These are phyloP conservation scores for Drosophila gunungcola DNA, from an alignment of 1,140 invertebrate species.

Conservation along the genomic window DNA sequence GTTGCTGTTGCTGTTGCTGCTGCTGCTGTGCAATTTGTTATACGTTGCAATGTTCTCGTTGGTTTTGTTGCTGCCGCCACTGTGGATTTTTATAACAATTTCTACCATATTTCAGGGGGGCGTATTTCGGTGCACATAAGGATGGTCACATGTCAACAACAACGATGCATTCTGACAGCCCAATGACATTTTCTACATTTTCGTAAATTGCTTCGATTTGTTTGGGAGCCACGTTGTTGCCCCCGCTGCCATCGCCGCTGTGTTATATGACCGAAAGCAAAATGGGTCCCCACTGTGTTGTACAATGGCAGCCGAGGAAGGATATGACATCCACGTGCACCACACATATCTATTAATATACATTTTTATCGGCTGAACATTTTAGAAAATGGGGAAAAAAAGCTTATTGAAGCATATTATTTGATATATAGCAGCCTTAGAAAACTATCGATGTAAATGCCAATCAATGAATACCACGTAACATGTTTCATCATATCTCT, in stretches of 20 bases:
- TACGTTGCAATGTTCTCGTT: conserved; percentile 62
- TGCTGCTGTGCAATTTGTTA: conserved; percentile 78
- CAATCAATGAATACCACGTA: not conserved
- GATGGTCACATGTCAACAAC: conserved; percentile 79
- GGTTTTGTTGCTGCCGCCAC: conserved; percentile 17
- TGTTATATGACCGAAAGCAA: conserved; percentile 61
- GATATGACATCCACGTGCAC: conserved; percentile 17
- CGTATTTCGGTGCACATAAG: conserved; percentile 3
- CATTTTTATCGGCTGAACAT: conserved; percentile 31
- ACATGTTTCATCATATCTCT: not conserved
- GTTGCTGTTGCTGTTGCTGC: conserved; percentile 50
- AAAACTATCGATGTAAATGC: not conserved
- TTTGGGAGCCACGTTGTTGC: conserved; percentile 41
- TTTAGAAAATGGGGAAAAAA: conserved; percentile 1
- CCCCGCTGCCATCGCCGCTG: conserved; percentile 36
- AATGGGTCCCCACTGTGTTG: conserved; percentile 50
- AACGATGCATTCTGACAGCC: conserved; percentile 84
- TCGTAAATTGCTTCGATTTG: conserved; percentile 84
- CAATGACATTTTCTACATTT: conserved; percentile 84
- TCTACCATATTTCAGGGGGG: conserved; percentile 19
- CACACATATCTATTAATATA: conserved; percentile 3
- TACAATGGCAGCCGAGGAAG: conserved; percentile 26
- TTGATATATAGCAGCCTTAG: too few species aligned
- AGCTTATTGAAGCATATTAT: not conserved
- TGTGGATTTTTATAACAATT: conserved; percentile 64